Evolutionary conservation across 2,797 vertebrate species (phyloP).

Genomic region (Microcaecilia unicolor): DNA sequence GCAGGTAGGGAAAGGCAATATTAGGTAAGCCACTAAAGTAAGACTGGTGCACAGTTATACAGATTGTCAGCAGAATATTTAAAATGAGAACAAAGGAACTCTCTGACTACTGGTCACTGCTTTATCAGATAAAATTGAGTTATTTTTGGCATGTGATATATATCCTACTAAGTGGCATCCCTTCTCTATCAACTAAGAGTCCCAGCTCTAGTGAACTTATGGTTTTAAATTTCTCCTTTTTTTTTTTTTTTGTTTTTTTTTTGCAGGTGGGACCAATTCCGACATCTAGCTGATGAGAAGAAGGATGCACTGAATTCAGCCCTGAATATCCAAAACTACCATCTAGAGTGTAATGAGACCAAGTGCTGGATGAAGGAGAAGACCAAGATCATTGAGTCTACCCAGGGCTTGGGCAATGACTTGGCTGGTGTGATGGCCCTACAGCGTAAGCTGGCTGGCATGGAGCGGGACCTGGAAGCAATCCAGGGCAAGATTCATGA

Average conservation of each 20-base stretch:
- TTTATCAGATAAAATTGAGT: too few species aligned
- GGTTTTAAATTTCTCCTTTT: not conserved
- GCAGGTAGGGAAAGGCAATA: too few species aligned
- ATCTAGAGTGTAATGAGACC: constrained; percentile 89
- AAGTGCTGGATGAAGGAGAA: constrained; percentile 93
- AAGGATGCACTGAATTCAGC: constrained; percentile 78
- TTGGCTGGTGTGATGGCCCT: constrained; percentile 84
- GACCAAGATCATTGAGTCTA: constrained; percentile 93
- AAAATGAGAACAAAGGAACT: too few species aligned
- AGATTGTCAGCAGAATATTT: too few species aligned
- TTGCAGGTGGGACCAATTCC: constrained; percentile 81
- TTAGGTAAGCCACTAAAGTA: too few species aligned
- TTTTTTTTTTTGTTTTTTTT: not conserved
- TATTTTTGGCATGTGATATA: too few species aligned
- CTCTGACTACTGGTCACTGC: too few species aligned
- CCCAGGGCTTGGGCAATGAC: constrained; percentile 82
- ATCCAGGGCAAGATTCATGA: constrained; percentile 82
- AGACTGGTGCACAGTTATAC: too few species aligned
- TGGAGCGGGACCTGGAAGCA: constrained; percentile 86
- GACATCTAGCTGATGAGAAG: constrained; percentile 69
- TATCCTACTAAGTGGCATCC: too few species aligned
- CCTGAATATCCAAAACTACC: constrained; percentile 89
- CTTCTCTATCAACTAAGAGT: too few species aligned
- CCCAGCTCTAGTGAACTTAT: too few species aligned
- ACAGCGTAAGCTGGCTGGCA: constrained; percentile 85